Evolutionary conservation across 1,140 invertebrate genomes (phyloP), one percentile per base, ranked within the genome.

Genomic region (Platorchestia sp.): DNA sequence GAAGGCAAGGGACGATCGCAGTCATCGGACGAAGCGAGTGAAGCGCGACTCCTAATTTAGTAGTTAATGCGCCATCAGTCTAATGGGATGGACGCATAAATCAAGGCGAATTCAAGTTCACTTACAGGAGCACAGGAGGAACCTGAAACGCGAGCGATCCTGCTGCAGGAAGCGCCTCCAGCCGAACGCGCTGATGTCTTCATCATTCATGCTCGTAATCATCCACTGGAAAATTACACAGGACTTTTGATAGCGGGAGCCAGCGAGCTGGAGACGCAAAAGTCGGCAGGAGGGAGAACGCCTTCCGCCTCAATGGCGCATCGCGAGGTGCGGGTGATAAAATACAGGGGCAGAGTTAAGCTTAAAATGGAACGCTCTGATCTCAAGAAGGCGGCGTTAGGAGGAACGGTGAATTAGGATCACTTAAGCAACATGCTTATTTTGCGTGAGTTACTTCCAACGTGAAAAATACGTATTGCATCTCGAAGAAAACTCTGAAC

Each of bases 31-130:
- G 43, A 45, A 93, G 91, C 87, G 87, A 90, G 87, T 45, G 44
- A 90, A 44, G 41, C 87, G 45, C 6, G 91, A 44, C 91, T 45
- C 91, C 91, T 93, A 93, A 93, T 93, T 93, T 40, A 93, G 43
- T 93, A 93, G 91, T 93, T 93, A 93, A 93, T 93, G 91, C 45
- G 91, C 91, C 91, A 93, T 93, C 91, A 93, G 43, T 93, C 91
- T 93, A 47, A 93, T 93, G 45, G 45, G 91, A 93, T 93, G 91
- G 45, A 45, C 43, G 91, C 91, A 93, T 93, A 93, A 93, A 93
- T 93, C 91, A 93, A 93, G 91, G 44, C 91, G 91, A 93, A 45
- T 93, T 93, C 91, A 93, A 93, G 91, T 93, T 47, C 43, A 93
- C 43, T 93, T 93, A 47, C 7, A 44, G 47, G 91, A 93, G 91